Percentiles rank a stretch among this genome's conserved stretches.
Evolutionary conservation across 2,888 invertebrate species (phyloP).

Genomic region (Netelia melanura): DNA sequence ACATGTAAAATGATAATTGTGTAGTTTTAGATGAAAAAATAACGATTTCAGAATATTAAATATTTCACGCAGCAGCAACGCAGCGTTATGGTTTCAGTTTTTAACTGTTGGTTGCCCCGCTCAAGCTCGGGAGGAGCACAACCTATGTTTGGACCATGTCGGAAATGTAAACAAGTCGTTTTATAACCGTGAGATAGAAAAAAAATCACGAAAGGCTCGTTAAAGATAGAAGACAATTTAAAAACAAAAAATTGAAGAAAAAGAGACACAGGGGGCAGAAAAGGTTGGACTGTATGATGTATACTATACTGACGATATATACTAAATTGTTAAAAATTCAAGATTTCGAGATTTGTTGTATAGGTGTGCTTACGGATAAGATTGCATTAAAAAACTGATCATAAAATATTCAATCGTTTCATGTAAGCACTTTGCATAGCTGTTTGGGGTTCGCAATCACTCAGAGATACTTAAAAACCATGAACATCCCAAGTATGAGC

Average conservation of each 20-base stretch:
- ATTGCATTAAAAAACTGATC: constrained; percentile 18
- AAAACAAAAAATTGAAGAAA: background rate
- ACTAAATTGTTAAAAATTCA: constrained; percentile 12
- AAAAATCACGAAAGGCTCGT: constrained; percentile 27
- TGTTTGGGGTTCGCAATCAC: constrained; percentile 23
- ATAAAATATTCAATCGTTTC: constrained; percentile 25
- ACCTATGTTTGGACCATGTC: constrained; percentile 23
- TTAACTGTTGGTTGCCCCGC: constrained; percentile 27
- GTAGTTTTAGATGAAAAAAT: too few relatives aligned
- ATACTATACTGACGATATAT: background rate
- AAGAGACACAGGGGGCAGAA: background rate
- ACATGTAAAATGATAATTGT: too few relatives aligned
- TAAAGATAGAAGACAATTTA: constrained; percentile 8
- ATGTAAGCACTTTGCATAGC: constrained; percentile 33
- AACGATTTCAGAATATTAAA: background rate
- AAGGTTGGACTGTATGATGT: background rate
- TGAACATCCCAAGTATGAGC: constrained; percentile 39
- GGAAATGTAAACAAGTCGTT: background rate
- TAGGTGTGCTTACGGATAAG: constrained; percentile 33
- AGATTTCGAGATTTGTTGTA: constrained; percentile 22
- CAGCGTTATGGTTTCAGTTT: constrained; percentile 24
- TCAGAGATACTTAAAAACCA: constrained; percentile 26
- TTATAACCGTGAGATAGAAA: background rate
- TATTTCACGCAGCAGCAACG: constrained; percentile 15
- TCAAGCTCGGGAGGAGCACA: constrained; percentile 20